phyloP scores from a whole-genome alignment of 1,140 invertebrate species.

The Pseudachorutes palmiensis region DNA sequence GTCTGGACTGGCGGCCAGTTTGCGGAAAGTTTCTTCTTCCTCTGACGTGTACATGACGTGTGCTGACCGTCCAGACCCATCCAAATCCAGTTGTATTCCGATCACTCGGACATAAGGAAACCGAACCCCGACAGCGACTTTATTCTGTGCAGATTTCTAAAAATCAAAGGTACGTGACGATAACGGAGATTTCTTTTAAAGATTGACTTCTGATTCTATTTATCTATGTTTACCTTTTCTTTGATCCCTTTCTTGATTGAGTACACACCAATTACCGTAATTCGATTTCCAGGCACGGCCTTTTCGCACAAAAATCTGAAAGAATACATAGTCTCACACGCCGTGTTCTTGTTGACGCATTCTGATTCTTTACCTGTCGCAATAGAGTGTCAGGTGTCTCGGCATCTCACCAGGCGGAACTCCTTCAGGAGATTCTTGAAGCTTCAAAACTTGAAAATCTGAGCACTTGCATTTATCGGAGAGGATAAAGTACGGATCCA shows the following conservation, averaged over 20 bases:
- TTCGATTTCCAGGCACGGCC: conserved; percentile 92
- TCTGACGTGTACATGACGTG: conserved; percentile 55
- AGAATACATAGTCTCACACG: conserved; percentile 11
- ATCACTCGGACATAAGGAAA: conserved; percentile 89
- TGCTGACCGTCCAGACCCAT: conserved; percentile 60
- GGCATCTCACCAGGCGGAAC: conserved; percentile 99
- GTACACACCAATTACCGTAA: conserved; percentile 89
- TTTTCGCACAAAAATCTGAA: conserved; percentile 78
- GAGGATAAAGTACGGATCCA: conserved; percentile 95
- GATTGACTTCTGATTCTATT: too few relatives aligned
- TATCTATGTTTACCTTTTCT: conserved; percentile 47
- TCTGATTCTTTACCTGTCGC: conserved; percentile 58
- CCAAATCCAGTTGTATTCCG: conserved; percentile 78
- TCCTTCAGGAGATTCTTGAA: conserved; percentile 54
- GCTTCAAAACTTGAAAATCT: conserved; percentile 69
- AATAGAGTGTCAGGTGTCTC: conserved; percentile 88
- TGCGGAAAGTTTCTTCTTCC: conserved; percentile 86
- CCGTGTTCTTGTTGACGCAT: neutral
- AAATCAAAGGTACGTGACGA: conserved; percentile 28
- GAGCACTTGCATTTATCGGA: conserved; percentile 96
- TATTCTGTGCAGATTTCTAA: conserved; percentile 63
- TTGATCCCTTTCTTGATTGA: conserved; percentile 85
- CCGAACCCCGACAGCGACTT: conserved; percentile 82
- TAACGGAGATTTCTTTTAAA: conserved; percentile 4
- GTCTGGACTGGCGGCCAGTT: conserved; percentile 72